A percentile compares a stretch with the other conserved stretches of the same genome.
Evolutionary conservation across 2,888 invertebrate genomes (phyloP).

Genomic region (Drosophila parthenogenetica): DNA sequence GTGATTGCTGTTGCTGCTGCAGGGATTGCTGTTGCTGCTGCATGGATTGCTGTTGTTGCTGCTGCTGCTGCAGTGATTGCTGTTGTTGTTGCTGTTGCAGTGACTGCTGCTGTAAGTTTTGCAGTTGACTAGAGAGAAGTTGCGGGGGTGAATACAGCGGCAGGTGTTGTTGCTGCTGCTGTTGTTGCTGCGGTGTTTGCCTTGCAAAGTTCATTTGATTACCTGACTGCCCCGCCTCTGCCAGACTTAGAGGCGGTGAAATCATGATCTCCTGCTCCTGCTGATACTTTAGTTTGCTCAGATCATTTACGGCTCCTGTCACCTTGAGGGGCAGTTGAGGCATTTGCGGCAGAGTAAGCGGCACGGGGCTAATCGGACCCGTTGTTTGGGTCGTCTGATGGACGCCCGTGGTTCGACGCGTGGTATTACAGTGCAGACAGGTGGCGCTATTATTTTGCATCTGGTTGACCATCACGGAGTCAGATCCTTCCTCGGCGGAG

Average conservation of each 20-base stretch:
- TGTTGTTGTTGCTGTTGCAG: conserved; percentile 40
- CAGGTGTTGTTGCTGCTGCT: conserved; percentile 30
- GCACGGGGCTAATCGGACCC: conserved; percentile 85
- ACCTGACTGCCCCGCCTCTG: no score
- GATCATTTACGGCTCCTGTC: conserved; percentile 18
- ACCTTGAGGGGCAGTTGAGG: conserved; percentile 57
- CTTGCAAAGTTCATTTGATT: no score
- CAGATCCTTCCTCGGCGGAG: conserved; percentile 35
- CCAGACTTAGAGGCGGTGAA: conserved; percentile 18
- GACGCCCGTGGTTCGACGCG: conserved; percentile 84
- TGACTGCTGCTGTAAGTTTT: conserved; percentile 21
- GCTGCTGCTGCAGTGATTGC: conserved; percentile 43
- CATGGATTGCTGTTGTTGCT: conserved; percentile 31
- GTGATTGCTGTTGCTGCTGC: conserved; percentile 47
- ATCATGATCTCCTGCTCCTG: conserved; percentile 26
- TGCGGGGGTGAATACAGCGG: conserved; percentile 44
- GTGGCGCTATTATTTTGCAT: conserved; percentile 63
- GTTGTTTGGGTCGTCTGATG: conserved; percentile 85
- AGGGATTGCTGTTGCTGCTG: conserved; percentile 24
- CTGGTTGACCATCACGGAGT: conserved; percentile 65
- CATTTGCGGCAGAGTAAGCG: conserved; percentile 80
- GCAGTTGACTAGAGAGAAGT: conserved; percentile 5
- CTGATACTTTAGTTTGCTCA: conserved; percentile 15
- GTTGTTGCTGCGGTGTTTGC: conserved; percentile 35
- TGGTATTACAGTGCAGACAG: conserved; percentile 84